Conservation (phyloP, 2,797 vertebrate genomes). For the Enteromius viviparus region DNA sequence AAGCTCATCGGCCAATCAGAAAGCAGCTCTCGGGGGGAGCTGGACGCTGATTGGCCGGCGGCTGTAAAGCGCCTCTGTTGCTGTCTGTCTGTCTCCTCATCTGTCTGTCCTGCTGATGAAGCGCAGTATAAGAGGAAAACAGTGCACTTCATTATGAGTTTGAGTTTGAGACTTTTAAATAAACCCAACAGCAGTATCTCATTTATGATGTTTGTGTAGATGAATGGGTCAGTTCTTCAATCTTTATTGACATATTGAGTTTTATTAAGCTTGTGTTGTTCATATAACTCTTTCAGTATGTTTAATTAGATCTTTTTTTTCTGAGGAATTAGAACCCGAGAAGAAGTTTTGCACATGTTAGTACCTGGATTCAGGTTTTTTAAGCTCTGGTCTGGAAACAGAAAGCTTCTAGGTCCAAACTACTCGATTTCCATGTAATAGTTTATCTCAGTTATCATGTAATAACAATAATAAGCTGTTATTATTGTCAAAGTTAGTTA, state of each 20-base stretch:
- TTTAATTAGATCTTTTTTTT: neutral
- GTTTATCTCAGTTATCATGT: neutral
- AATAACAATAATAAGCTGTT: neutral
- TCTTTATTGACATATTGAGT: neutral
- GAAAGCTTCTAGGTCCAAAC: neutral
- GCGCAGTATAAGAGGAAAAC: neutral
- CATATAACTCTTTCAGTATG: no score
- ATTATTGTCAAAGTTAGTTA: no score
- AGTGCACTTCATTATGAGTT: neutral
- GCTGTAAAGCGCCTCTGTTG: slow-evolving; percentile 31
- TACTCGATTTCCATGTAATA: neutral
- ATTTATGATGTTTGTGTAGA: neutral
- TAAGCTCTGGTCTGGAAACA: neutral
- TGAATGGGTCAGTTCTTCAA: neutral
- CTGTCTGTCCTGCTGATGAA: neutral
- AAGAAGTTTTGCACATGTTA: neutral
- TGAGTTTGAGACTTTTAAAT: neutral
- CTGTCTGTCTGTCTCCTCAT: slow-evolving; percentile 12
- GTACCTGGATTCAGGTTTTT: neutral
- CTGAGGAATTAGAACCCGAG: no score
- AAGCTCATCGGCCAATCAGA: slow-evolving; percentile 21
- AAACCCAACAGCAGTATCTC: neutral
- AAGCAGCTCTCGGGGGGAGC: slow-evolving; percentile 3
- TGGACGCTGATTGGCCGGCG: slow-evolving; percentile 45
- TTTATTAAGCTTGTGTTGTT: neutral